Evolutionary conservation across 2,888 invertebrate species (phyloP).

Genomic region (Arrhopalites spinosus): DNA sequence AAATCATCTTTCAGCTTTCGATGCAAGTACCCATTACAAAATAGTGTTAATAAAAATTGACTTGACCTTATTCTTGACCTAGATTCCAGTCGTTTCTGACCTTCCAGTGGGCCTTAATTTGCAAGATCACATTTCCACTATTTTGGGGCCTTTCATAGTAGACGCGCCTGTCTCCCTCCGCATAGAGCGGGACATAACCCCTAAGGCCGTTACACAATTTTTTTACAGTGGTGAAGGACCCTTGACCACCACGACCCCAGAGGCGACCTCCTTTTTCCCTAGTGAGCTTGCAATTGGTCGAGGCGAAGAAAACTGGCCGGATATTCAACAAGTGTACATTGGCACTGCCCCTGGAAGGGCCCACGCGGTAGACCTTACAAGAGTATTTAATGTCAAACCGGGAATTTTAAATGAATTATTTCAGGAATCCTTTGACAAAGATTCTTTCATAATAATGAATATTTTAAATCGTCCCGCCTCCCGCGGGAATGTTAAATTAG

Average conservation of each 20-base stretch:
- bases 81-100: too few relatives aligned
- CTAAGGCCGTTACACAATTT: slow-evolving; percentile 45
- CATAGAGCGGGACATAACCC: slow-evolving; percentile 51
- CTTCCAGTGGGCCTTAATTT: slow-evolving; percentile 52
- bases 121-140: slow-evolving; percentile 45
- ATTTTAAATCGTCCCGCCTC: slow-evolving; percentile 44
- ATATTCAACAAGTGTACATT: slow-evolving; percentile 49
- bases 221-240: slow-evolving; percentile 49
- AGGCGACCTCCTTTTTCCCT: too few relatives aligned
- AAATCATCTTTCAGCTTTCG: too few relatives aligned
- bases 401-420: slow-evolving; percentile 46
- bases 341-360: slow-evolving; percentile 44
- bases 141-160: slow-evolving; percentile 52
- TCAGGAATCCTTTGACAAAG: slow-evolving; percentile 40
- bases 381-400: slow-evolving; percentile 48
- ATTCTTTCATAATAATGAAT: slow-evolving; percentile 50
- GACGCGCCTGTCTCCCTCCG: slow-evolving; percentile 48
- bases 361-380: slow-evolving; percentile 44
- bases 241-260: slow-evolving; percentile 46
- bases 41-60: too few relatives aligned
- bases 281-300: too few relatives aligned
- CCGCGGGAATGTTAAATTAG: too few relatives aligned
- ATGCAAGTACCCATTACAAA: too few relatives aligned
- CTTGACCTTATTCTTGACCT: too few relatives aligned
- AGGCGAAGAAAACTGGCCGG: slow-evolving; percentile 37